These are phyloP conservation scores for Megaceryle maxima DNA, from an alignment of 2,113 vertebrate genomes.

Conservation along the genomic window DNA sequence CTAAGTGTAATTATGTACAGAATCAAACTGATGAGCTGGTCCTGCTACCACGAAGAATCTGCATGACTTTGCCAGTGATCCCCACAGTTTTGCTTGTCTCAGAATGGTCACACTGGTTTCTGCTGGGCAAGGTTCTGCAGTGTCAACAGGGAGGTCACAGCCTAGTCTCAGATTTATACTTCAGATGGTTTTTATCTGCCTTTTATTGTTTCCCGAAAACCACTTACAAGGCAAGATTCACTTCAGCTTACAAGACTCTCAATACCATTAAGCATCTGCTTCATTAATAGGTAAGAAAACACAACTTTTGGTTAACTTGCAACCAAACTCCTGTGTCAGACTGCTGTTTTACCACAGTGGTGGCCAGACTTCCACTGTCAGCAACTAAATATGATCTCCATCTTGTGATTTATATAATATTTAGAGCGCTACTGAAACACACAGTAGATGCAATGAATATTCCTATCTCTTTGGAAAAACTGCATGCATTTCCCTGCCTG, in stretches of 20 bases:
- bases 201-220: constrained; percentile 5
- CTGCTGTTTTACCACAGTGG: background rate
- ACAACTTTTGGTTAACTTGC: background rate
- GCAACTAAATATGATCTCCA: background rate
- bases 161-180: background rate
- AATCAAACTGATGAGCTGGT: background rate
- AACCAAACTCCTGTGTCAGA: background rate
- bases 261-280: background rate
- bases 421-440: background rate
- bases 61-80: rapidly evolving
- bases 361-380: background rate
- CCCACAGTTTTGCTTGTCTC: background rate
- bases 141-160: background rate
- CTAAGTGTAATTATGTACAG: background rate
- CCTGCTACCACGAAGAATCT: rapidly evolving
- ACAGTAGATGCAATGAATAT: constrained; percentile 17
- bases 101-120: background rate
- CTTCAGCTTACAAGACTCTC: background rate
- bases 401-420: background rate
- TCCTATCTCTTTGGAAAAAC: constrained; percentile 14
- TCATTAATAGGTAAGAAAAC: background rate
- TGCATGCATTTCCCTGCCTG: background rate
- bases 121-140: background rate
- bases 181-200: background rate
- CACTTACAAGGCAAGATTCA: background rate